phyloP scores from a whole-genome alignment of 2,113 vertebrate species.

The Synchiropus splendidus region DNA sequence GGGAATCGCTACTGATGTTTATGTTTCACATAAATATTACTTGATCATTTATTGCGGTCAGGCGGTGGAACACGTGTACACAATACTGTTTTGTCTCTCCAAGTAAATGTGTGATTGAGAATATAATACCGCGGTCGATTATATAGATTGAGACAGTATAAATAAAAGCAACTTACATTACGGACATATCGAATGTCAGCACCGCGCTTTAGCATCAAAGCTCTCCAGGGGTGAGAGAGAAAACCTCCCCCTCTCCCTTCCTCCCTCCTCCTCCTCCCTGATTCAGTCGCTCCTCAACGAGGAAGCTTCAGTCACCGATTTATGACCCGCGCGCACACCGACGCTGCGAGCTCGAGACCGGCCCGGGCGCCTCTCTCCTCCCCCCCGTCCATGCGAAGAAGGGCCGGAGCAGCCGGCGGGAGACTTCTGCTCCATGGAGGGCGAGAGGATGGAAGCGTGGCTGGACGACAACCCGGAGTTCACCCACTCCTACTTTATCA shows the following conservation, averaged over 20 bases:
- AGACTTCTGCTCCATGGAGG: slow-evolving; percentile 41
- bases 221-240: background rate
- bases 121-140: too few relatives aligned
- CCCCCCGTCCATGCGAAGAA: slow-evolving; percentile 18
- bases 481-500: slow-evolving; percentile 82
- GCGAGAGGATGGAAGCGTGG: slow-evolving; percentile 84
- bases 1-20: too few relatives aligned
- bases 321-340: slow-evolving; percentile 34
- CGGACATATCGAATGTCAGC: background rate
- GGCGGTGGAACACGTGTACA: too few relatives aligned
- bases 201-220: background rate
- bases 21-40: too few relatives aligned
- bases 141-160: too few relatives aligned
- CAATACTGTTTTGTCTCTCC: too few relatives aligned
- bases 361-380: background rate
- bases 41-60: too few relatives aligned
- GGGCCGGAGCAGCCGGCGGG: slow-evolving; percentile 8
- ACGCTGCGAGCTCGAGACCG: background rate
- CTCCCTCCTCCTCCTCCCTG: background rate
- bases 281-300: slow-evolving; percentile 3
- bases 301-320: slow-evolving; percentile 17
- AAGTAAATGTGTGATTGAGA: too few relatives aligned
- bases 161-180: too few relatives aligned
- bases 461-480: slow-evolving; percentile 90
- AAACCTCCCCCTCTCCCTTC: background rate